phyloP scores from a whole-genome alignment of 1,140 invertebrate species.

The Phocides pigmalion region DNA sequence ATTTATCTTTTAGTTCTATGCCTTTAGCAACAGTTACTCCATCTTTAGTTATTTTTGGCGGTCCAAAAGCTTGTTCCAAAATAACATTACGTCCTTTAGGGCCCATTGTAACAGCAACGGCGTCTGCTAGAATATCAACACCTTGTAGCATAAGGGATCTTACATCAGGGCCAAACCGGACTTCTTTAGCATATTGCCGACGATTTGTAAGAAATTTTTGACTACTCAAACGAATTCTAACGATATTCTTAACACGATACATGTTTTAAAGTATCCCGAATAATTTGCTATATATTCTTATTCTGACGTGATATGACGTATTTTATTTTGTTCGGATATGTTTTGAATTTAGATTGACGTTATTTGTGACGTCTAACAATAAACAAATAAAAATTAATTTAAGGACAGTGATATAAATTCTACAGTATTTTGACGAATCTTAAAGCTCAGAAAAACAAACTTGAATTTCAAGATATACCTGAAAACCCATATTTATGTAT shows the following conservation, averaged over 20 bases:
- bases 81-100: slow-evolving; percentile 99
- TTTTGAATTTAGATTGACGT: too few species aligned
- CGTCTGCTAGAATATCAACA: slow-evolving; percentile 98
- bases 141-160: slow-evolving; percentile 98
- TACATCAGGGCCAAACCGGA: slow-evolving; percentile 99
- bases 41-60: slow-evolving; percentile 99
- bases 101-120: slow-evolving; percentile 99
- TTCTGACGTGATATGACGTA: background rate
- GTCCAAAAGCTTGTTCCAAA: slow-evolving; percentile 99
- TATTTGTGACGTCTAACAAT: too few species aligned
- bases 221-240: background rate
- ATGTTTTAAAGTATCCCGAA: background rate
- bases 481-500: too few species aligned
- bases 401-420: too few species aligned
- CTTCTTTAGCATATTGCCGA: slow-evolving; percentile 95
- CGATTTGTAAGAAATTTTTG: background rate
- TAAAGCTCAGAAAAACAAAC: too few species aligned
- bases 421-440: too few species aligned
- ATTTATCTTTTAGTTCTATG: slow-evolving; percentile 99
- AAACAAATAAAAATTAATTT: too few species aligned
- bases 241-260: slow-evolving; percentile 11
- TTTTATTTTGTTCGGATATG: background rate
- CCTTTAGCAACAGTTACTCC: slow-evolving; percentile 99
- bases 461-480: too few species aligned
- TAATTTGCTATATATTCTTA: background rate